These are phyloP conservation scores for cattle (Bos taurus) DNA, from an alignment of 2,113 vertebrate genomes.

Conservation along the genomic window DNA sequence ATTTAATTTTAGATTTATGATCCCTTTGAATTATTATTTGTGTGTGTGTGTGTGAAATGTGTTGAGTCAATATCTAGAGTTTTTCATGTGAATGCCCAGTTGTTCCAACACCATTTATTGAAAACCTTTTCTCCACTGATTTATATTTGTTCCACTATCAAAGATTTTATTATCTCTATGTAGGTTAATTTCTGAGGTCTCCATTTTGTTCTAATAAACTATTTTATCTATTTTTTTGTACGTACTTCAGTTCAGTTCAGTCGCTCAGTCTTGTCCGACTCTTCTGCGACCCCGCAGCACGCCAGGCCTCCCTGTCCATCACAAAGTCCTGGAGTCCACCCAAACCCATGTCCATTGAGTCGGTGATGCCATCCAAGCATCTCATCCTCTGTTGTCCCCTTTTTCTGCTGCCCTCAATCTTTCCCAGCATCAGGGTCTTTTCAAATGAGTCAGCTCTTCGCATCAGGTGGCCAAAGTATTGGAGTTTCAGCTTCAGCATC, in stretches of 20 bases:
- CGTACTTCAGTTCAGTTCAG: background rate
- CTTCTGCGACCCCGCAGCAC: rapidly evolving
- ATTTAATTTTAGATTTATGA: background rate
- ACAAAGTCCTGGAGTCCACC: background rate
- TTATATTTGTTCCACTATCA: background rate
- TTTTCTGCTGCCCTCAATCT: background rate
- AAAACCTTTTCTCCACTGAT: background rate
- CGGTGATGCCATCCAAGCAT: background rate
- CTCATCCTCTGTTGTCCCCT: background rate
- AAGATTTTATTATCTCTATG: background rate
- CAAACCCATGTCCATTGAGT: background rate
- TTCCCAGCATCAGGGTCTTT: background rate
- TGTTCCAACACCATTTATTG: background rate
- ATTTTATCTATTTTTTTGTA: background rate
- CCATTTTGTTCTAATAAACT: background rate
- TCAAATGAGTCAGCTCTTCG: background rate
- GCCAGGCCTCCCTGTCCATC: background rate
- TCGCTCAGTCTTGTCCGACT: background rate
- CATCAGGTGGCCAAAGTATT: background rate
- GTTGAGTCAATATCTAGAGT: background rate
- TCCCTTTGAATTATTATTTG: background rate
- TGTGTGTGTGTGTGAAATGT: background rate
- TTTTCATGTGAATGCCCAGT: background rate
- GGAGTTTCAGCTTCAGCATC: background rate
- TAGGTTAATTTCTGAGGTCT: background rate